Evolutionary conservation across 2,113 vertebrate genomes (phyloP).

Genomic region (Cnemophilus loriae): DNA sequence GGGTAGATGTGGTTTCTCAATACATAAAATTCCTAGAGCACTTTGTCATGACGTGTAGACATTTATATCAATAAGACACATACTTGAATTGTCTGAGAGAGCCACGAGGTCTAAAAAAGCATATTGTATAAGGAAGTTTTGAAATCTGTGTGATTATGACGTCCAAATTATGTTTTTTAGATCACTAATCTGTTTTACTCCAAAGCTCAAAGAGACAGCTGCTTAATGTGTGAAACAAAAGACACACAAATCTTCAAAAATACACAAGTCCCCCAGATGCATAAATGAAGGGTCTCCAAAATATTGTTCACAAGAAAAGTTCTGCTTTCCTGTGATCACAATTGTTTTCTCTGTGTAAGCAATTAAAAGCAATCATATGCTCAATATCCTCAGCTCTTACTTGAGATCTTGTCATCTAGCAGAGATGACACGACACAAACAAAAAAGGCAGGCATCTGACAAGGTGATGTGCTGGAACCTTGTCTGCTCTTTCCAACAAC

Average conservation of each 20-base stretch:
- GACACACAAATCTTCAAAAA: neutral
- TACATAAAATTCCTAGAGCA: neutral
- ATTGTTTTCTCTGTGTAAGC: neutral
- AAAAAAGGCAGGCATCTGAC: neutral
- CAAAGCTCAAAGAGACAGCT: neutral
- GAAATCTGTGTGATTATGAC: neutral
- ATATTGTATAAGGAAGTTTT: neutral
- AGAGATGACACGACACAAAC: neutral
- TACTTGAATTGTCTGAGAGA: neutral
- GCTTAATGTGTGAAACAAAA: neutral
- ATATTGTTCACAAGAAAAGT: neutral
- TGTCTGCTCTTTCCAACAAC: neutral
- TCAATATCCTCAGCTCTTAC: neutral
- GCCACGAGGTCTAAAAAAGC: neutral
- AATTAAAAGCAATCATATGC: neutral
- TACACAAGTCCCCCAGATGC: rapidly evolving
- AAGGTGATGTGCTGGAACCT: neutral
- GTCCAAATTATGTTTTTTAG: neutral
- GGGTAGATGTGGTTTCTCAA: neutral
- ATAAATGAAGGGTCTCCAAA: neutral
- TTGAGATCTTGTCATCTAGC: neutral
- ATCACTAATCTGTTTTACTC: neutral
- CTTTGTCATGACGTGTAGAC: neutral
- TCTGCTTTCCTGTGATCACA: neutral
- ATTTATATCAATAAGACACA: neutral